Evolutionary conservation across 2,888 invertebrate species (phyloP).

Genomic region (Strigamia transsilvanica): DNA sequence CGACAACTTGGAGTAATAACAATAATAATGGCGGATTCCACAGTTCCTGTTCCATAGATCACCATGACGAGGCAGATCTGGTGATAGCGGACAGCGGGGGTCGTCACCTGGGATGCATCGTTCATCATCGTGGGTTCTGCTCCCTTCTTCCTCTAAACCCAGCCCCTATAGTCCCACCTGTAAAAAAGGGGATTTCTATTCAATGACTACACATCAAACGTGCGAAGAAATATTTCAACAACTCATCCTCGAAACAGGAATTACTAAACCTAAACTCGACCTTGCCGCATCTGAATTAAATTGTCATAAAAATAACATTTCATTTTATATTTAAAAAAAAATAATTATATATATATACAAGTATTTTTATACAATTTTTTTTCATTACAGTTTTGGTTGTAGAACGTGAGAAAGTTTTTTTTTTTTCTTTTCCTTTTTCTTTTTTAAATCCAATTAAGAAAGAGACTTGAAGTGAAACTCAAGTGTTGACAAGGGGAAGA

Average conservation of each 20-base stretch:
- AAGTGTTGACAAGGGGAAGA: slow-evolving; percentile 19
- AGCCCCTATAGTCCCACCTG: slow-evolving; percentile 14
- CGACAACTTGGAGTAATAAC: slow-evolving; percentile 28
- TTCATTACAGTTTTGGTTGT: not conserved
- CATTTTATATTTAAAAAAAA: not conserved
- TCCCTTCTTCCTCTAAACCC: not conserved
- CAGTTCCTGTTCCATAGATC: slow-evolving; percentile 48
- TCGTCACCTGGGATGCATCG: slow-evolving; percentile 44
- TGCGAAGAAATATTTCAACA: slow-evolving; percentile 37
- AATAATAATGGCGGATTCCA: slow-evolving; percentile 50
- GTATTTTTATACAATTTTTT: not conserved
- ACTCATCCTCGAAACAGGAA: slow-evolving; percentile 25
- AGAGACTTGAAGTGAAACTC: not conserved
- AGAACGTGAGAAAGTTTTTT: not conserved
- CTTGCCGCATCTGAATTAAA: not conserved
- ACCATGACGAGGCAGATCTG: slow-evolving; percentile 52
- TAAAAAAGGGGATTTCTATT: not conserved
- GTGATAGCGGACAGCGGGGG: slow-evolving; percentile 52
- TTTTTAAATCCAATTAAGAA: not conserved
- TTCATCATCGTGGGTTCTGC: slow-evolving; percentile 22
- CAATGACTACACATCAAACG: slow-evolving; percentile 26
- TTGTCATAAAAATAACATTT: not conserved
- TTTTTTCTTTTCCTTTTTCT: no score
- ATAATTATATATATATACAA: no score
- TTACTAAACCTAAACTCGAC: not conserved